Evolutionary conservation across 2,113 vertebrate genomes (phyloP).

Genomic region (Sterrhoptilus dennistouni): DNA sequence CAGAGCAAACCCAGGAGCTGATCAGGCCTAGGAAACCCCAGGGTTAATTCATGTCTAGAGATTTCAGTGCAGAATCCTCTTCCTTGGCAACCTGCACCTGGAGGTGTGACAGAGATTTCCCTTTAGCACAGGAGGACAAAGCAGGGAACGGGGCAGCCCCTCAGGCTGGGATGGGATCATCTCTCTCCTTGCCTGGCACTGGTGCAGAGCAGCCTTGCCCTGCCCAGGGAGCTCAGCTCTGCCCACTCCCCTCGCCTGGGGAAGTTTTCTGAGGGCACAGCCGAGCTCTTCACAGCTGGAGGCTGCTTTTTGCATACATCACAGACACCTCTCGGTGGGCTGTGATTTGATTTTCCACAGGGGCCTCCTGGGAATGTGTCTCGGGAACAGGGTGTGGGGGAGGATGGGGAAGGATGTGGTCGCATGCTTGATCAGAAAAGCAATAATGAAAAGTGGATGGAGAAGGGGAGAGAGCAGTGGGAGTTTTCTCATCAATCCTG

Average conservation of each 20-base stretch:
- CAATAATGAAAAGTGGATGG: constrained; percentile 69
- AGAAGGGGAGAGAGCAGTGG: constrained; percentile 62
- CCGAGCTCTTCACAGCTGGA: constrained; percentile 10
- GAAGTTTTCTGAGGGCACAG: not conserved
- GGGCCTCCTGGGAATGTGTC: constrained; percentile 15
- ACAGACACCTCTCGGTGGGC: constrained; percentile 35
- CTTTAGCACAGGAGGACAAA: not conserved
- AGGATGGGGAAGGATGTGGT: constrained; percentile 61
- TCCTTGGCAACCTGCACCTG: not conserved
- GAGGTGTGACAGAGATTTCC: not conserved
- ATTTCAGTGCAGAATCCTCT: not conserved
- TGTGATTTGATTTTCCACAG: constrained; percentile 53
- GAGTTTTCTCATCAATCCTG: constrained; percentile 74
- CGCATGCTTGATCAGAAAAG: constrained; percentile 62
- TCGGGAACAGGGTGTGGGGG: constrained; percentile 43
- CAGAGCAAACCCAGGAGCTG: not conserved
- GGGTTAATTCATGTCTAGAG: not conserved
- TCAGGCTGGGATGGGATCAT: not conserved
- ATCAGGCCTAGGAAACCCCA: not conserved
- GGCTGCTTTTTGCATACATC: constrained; percentile 1
- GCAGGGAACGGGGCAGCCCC: not conserved
- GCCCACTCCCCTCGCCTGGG: not conserved
- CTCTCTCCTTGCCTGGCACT: not conserved
- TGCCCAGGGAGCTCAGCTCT: not conserved
- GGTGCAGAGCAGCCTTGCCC: not conserved